Evolutionary conservation across 1,140 invertebrate genomes (phyloP).

Genomic region (Archegozetes longisetosus): DNA sequence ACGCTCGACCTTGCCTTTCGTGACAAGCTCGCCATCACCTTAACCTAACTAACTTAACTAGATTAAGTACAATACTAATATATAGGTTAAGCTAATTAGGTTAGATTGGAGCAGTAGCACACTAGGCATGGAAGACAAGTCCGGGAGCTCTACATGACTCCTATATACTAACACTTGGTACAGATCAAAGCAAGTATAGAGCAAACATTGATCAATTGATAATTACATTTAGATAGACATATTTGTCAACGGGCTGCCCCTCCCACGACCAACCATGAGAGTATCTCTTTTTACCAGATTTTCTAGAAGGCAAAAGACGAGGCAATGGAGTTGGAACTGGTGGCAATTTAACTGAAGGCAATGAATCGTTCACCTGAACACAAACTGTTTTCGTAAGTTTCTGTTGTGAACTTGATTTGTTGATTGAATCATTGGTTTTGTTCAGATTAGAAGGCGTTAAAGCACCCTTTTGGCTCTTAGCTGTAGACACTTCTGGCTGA

Average conservation of each 20-base stretch:
- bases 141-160: too few relatives aligned
- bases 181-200: too few relatives aligned
- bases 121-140: too few relatives aligned
- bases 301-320: not conserved
- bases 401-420: not conserved
- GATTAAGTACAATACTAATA: too few relatives aligned
- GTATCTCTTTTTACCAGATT: constrained; percentile 33
- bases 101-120: too few relatives aligned
- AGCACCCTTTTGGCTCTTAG: not conserved
- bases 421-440: not conserved
- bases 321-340: not conserved
- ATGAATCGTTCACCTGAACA: not conserved
- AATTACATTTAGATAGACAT: constrained; percentile 73
- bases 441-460: not conserved
- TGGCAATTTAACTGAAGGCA: not conserved
- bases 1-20: too few relatives aligned
- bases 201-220: too few relatives aligned
- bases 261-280: constrained; percentile 84
- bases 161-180: too few relatives aligned
- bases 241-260: constrained; percentile 59
- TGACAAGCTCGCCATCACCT: too few relatives aligned
- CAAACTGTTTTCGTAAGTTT: not conserved
- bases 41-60: too few relatives aligned
- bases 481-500: not conserved
- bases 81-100: too few relatives aligned